Evolutionary conservation across 2,113 vertebrate species (phyloP).

Genomic region (Phocoena phocoena): DNA sequence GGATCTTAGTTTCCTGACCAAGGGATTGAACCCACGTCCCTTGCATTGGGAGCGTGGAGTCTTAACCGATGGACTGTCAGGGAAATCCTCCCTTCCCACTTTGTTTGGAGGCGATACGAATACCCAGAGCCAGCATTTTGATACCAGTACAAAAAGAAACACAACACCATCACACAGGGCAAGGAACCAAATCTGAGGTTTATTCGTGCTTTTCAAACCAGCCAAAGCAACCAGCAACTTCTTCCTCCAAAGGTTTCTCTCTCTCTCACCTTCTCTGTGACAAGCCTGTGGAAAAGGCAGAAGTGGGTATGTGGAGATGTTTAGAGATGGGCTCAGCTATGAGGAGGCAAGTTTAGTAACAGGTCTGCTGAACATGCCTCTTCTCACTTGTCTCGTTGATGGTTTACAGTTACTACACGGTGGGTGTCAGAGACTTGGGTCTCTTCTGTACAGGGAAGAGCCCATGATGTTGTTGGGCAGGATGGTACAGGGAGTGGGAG

Average conservation of each 20-base stretch:
- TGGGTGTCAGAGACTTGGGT: neutral
- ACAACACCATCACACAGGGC: neutral
- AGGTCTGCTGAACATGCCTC: neutral
- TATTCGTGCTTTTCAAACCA: slow-evolving; percentile 58
- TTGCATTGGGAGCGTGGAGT: too few relatives aligned
- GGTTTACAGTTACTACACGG: neutral
- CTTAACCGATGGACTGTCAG: too few relatives aligned
- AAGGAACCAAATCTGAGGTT: slow-evolving; percentile 23
- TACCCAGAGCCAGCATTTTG: neutral
- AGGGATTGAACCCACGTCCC: too few relatives aligned
- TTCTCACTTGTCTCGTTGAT: neutral
- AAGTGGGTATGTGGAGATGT: neutral
- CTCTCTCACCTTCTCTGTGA: neutral
- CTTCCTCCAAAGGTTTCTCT: neutral
- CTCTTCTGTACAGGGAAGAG: neutral
- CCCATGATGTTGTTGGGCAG: neutral
- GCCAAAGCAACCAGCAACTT: neutral
- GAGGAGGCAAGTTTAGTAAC: neutral
- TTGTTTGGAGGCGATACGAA: neutral
- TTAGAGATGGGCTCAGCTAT: neutral
- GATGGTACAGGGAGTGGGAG: neutral
- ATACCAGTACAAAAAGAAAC: neutral
- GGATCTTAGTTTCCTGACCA: too few relatives aligned
- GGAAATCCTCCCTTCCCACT: neutral
- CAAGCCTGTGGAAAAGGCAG: neutral